Evolutionary conservation across 2,113 vertebrate species (phyloP), one percentile per base, ranked within the genome.

Genomic region (Eulemur macaco): DNA sequence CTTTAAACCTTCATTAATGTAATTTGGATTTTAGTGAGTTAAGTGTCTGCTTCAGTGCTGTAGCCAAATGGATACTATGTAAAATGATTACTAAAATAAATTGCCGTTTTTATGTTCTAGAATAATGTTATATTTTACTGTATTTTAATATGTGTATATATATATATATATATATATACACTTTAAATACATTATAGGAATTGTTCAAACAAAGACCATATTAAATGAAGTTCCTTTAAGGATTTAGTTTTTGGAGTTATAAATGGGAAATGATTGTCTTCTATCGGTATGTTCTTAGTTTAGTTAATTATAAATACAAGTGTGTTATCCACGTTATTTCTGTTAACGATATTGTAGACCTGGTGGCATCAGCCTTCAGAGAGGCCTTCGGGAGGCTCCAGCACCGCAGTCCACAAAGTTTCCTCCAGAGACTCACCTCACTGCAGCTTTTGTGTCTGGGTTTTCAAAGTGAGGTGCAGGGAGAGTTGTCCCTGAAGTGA

Each of bases 1-100:
- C 54, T 81, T 94, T 94, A 96, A 83, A 66, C 21, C 37, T 94
- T 88, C 47, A 81, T 71, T 58, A 88, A 66, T 96, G 7, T 68
- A 89, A 80, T 88, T 96, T 39, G 80, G 50, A 89, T 68, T 87
- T 27, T 52, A 92, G 39, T 5, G 10, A 91, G 42, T 87, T 84
- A 39, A 54, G 10, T 73, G 29, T 50, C 56, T 37, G 27, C 42
- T 76, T 84, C 81, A 77, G 42, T 90, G 47, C 20, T 69, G 23
- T 3, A 69, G 39, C 23, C 69, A 73, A 58, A 69, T 88, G 34
- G 78, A 34, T 39, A 29, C 27, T 50, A 42, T 34, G 20, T 60
- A 50, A 91, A 78, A 39, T 34, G 39, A 52, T 84, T 94, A 88
- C 31, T 73, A 63, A 89, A 64, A 42, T 64, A 82, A 73, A 58